Percentiles rank a stretch among this genome's conserved stretches.
These are phyloP conservation scores for human (Homo sapiens) DNA, from an alignment of 2,113 vertebrate species.

Conservation along the genomic window GRCh38 chr5:175672001-175672500, in stretches of 20 bases:
- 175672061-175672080: not conserved
- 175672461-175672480: not conserved
- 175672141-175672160: not conserved
- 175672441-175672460: not conserved
- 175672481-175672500: not conserved
- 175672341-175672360: not conserved
- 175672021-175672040: not conserved
- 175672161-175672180: not conserved
- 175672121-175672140: not conserved
- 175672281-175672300: not conserved
- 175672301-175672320: rapidly evolving
- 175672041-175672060: not conserved
- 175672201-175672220: not conserved
- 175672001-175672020: not conserved
- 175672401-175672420: not conserved
- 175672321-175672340: not conserved
- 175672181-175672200: not conserved
- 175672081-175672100: not conserved
- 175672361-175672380: not conserved
- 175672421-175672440: not conserved
- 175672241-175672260: not conserved
- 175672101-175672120: not conserved
- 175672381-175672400: not conserved
- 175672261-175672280: not conserved
- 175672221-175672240: not conserved